Percentiles rank a stretch among this genome's conserved stretches.
Evolutionary conservation across 2,888 invertebrate genomes (phyloP).

Genomic region (Eurytoma adleriae): DNA sequence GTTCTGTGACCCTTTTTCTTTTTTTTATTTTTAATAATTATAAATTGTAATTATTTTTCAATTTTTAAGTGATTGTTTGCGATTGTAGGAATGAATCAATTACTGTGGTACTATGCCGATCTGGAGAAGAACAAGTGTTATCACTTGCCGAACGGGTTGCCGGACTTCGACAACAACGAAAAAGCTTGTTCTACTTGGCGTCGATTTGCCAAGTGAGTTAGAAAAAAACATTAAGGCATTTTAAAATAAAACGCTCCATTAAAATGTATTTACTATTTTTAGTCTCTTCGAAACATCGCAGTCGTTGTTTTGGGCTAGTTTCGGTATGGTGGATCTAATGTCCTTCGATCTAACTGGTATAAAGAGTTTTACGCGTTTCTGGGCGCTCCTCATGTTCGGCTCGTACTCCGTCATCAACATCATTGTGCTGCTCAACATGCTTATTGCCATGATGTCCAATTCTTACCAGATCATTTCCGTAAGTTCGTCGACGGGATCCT

Average conservation of each 20-base stretch:
- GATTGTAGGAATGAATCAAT: slow-evolving; percentile 86
- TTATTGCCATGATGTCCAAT: slow-evolving; percentile 99
- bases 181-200: slow-evolving; percentile 92
- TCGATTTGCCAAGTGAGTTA: slow-evolving; percentile 88
- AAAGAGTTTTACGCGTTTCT: slow-evolving; percentile 96
- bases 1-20: background rate
- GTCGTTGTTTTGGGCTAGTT: slow-evolving; percentile 98
- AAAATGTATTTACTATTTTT: slow-evolving; percentile 7
- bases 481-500: slow-evolving; percentile 70
- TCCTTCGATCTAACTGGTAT: slow-evolving; percentile 96
- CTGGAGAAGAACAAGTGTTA: slow-evolving; percentile 92
- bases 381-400: slow-evolving; percentile 98
- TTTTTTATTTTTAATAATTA: slow-evolving; percentile 11
- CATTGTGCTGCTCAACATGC: slow-evolving; percentile 96
- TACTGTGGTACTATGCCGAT: slow-evolving; percentile 95
- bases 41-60: background rate
- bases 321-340: slow-evolving; percentile 95
- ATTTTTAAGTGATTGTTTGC: background rate
- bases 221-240: too few relatives aligned
- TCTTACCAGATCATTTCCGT: slow-evolving; percentile 98
- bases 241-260: background rate
- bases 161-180: slow-evolving; percentile 90
- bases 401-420: slow-evolving; percentile 98
- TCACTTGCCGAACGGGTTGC: slow-evolving; percentile 83
- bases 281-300: slow-evolving; percentile 98